A percentile compares a stretch with the other conserved stretches of the same genome.
phyloP scores from a whole-genome alignment of 92 coral and sea anemone species.

The Palythoa caribaeorum region DNA sequence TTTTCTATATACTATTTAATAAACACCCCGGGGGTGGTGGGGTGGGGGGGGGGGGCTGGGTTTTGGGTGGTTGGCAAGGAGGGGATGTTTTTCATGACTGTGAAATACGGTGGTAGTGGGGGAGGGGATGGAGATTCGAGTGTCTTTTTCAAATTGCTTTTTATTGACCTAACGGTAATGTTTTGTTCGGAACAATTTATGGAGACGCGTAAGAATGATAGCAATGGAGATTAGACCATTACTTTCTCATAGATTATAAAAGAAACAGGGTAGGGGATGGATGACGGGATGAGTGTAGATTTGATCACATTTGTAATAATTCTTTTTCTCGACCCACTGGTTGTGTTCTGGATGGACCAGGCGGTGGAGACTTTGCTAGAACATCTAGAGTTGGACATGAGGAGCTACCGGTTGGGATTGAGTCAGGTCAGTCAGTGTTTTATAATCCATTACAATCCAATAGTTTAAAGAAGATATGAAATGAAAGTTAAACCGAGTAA shows the following conservation, averaged over 20 bases:
- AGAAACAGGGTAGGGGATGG: not conserved
- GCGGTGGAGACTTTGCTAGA: constrained; percentile 89
- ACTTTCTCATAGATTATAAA: not conserved
- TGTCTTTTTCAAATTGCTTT: too few relatives aligned
- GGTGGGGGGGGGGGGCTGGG: not conserved
- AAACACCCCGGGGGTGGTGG: too few relatives aligned
- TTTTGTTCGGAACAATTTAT: not conserved
- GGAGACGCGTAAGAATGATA: not conserved
- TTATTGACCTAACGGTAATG: not conserved
- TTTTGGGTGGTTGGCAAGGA: too few relatives aligned
- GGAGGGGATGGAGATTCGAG: too few relatives aligned
- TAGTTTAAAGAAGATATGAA: too few relatives aligned
- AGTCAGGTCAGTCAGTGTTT: constrained; percentile 87
- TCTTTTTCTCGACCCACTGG: constrained; percentile 41
- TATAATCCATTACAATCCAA: too few relatives aligned
- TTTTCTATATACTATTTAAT: too few relatives aligned
- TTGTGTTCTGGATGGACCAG: constrained; percentile 63
- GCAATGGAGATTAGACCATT: not conserved
- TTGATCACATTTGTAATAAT: constrained; percentile 2
- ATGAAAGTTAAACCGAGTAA: too few relatives aligned
- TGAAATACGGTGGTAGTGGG: too few relatives aligned
- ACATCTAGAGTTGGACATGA: constrained; percentile 87
- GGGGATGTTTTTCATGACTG: not conserved
- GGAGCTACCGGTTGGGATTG: constrained; percentile 92
- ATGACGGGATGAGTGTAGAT: not conserved